Percentiles rank a stretch among this genome's conserved stretches.
phyloP scores from a whole-genome alignment of 1,140 invertebrate species.

The Zaprionus vittiger region DNA sequence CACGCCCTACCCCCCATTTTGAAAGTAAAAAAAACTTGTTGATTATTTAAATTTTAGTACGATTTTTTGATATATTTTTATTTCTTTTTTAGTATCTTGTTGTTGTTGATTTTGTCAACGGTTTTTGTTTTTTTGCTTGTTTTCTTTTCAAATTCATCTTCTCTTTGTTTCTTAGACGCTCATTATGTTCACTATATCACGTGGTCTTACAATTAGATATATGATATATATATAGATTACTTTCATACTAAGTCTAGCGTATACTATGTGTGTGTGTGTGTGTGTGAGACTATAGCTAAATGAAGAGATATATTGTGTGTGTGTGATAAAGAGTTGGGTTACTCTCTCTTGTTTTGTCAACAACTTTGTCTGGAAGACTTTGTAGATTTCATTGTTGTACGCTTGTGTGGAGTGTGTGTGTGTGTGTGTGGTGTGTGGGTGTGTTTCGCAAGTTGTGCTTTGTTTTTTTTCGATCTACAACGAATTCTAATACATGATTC shows the following conservation, averaged over 20 bases:
- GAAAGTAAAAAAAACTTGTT: conserved; percentile 41
- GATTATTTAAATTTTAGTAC: conserved; percentile 71
- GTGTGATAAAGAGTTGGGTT: conserved; percentile 42
- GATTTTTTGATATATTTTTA: conserved; percentile 68
- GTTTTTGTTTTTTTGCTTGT: conserved; percentile 39
- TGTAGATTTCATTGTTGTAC: conserved; percentile 52
- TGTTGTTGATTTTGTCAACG: conserved; percentile 58
- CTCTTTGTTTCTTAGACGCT: conserved; percentile 68
- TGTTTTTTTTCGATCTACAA: conserved; percentile 42
- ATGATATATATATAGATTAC: conserved; percentile 45
- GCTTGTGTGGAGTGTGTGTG: background rate
- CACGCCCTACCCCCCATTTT: conserved; percentile 31
- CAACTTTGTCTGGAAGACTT: conserved; percentile 45
- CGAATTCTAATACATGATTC: conserved; percentile 62
- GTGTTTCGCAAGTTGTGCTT: conserved; percentile 29
- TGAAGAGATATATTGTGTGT: conserved; percentile 55
- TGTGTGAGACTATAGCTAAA: conserved; percentile 57
- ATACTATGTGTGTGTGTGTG: conserved; percentile 25
- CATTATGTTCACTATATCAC: conserved; percentile 80
- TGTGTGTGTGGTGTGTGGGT: conserved; percentile 7
- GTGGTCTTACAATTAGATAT: conserved; percentile 70
- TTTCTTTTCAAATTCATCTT: conserved; percentile 57
- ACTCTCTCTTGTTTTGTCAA: conserved; percentile 23
- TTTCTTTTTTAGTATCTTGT: conserved; percentile 75
- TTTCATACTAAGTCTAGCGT: conserved; percentile 55